Evolutionary conservation across 2,113 vertebrate species (phyloP), one percentile per base, ranked within the genome.

Genomic region (Bungarus multicinctus): DNA sequence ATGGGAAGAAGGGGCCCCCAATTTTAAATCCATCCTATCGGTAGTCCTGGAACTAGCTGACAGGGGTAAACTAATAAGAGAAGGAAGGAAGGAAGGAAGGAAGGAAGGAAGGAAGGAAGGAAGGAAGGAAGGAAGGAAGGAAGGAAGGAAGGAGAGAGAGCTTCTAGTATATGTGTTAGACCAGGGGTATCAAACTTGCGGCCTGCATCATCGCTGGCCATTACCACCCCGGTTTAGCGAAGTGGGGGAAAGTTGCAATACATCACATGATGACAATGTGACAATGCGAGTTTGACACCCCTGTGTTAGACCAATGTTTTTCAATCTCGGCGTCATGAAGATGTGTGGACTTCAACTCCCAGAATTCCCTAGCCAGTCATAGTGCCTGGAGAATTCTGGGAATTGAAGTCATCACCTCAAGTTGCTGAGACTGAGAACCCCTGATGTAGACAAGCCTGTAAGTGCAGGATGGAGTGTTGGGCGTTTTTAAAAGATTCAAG

Each of bases 111-210:
- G 50, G 2, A 11, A 52, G 50, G 1, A 50, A 50, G 50, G 1
- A 20, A 18, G 18, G 1, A 6, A 55, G 18, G 5, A 57, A 6
- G 20, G 2, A 57, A 5, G 22, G 0, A 25, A 8, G 23, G 1
- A 25, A 27, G 18, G 1, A 0, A 10, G 57, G 0, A 4, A 25
- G 3, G 20, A 6, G 1, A 55, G 20, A 55, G 0, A 5, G 20
- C 55, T 57, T n/a, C 27, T 64, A 69, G 5, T 69, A 18, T 18
- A 69, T n/a, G 30, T 69, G 14, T 69, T 69, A 69, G 30, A 69
- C 30, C 30, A 14, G 6, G 22, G 22, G 55, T 23, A 22, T 57
- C 22, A 57, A 57, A 57, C 55, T 58, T 3, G 23, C 2, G 0
- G 23, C 57, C 23, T 25, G 2, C 8, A 2, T 58, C 57, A 58